A percentile compares a stretch with the other conserved stretches of the same genome.
phyloP scores from a whole-genome alignment of 2,888 invertebrate genomes.

The Tiliacea aurago region DNA sequence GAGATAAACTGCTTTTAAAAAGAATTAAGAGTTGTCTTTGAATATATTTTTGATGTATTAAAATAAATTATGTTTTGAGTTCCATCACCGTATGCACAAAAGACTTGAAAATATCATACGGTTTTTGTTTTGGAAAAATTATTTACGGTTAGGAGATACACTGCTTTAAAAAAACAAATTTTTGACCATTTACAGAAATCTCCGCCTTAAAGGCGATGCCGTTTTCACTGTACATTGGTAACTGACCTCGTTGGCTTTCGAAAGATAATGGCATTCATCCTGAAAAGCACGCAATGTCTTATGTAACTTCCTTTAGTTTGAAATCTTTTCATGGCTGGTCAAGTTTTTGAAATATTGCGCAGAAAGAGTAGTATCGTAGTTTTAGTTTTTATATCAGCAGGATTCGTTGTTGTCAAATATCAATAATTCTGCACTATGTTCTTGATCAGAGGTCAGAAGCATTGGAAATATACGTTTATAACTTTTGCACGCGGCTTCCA shows the following conservation, averaged over 20 bases:
- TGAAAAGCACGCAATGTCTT: conserved; percentile 29
- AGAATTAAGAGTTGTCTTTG: too few species aligned
- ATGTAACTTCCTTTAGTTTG: conserved; percentile 32
- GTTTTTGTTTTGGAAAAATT: too few species aligned
- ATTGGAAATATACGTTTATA: background rate
- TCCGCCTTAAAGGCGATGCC: conserved; percentile 22
- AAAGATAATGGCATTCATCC: conserved; percentile 48
- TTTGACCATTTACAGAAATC: too few species aligned
- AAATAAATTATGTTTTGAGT: too few species aligned
- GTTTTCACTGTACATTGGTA: conserved; percentile 17
- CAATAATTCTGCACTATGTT: background rate
- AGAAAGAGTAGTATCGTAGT: conserved; percentile 1
- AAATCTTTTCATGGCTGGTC: conserved; percentile 19
- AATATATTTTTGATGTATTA: too few species aligned
- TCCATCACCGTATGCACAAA: too few species aligned
- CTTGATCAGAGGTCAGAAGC: background rate
- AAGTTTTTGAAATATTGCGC: conserved; percentile 23
- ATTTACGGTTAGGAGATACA: too few species aligned
- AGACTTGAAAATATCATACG: too few species aligned
- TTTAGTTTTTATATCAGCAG: background rate
- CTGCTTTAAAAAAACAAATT: too few species aligned
- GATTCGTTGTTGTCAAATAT: background rate
- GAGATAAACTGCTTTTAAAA: too few species aligned
- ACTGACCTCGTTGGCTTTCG: conserved; percentile 46
- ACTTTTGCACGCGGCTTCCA: too few species aligned